Evolutionary conservation across 2,888 invertebrate genomes (phyloP), one percentile per base, ranked within the genome.

Genomic region (Caenorhabditis doughertyi): DNA sequence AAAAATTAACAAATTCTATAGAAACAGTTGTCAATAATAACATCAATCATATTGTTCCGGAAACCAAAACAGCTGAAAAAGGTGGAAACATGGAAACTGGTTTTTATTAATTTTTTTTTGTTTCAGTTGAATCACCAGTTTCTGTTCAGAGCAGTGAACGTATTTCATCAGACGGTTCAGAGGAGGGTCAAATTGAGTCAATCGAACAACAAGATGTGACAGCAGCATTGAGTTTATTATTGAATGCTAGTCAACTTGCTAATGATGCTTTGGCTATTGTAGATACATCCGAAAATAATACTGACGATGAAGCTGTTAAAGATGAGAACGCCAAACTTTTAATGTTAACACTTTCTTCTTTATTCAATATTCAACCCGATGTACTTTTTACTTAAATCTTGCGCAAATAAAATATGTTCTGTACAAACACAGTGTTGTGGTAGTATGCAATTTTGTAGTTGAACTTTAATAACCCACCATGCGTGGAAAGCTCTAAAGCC

Each of bases 351-450:
- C 39, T 77, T 1, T 77, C 77, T 3, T 42, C 60, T 9, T 21
- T 77, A 13, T 77, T 77, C 32, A 77, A 11, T 39, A 53, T 62
- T 42, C 77, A 62, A 23, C 47, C 49, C 53, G 49, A 68, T 25
- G 9, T 44, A 3, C 29, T 51, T 18, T 21, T 27, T 27, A 32
- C 39, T 42, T 55, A 35, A 55, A 51, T 25, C n/a, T n/a, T n/a
- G n/a, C n/a, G n/a, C n/a, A n/a, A n/a, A n/a, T n/a, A n/a, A n/a
- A n/a, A n/a, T n/a, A n/a, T n/a, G n/a, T n/a, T n/a, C n/a, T n/a
- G n/a, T n/a, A n/a, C n/a, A n/a, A n/a, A n/a, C n/a, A n/a, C n/a
- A n/a, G n/a, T n/a, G n/a, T n/a, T n/a, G n/a, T n/a, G n/a, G n/a
- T n/a, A n/a, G n/a, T n/a, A n/a, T n/a, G n/a, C n/a, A n/a, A n/a